Conservation (phyloP, 2,797 vertebrate genomes). For the Helarctos malayanus region DNA sequence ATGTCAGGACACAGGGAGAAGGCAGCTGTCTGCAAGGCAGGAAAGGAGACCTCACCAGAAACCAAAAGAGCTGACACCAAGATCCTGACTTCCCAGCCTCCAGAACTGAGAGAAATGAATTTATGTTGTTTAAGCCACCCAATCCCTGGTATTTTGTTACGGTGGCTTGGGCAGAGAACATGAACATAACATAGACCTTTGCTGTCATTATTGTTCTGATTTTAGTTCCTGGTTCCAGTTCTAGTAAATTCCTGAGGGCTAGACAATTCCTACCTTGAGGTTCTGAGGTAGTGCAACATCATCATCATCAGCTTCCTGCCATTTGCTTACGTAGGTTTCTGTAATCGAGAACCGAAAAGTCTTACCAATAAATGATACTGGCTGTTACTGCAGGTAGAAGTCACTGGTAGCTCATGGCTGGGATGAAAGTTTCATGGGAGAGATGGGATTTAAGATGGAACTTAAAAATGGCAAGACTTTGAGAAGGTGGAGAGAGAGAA, state of each 20-base stretch:
- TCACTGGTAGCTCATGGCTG: background rate
- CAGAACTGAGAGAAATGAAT: background rate
- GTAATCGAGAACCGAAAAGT: background rate
- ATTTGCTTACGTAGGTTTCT: background rate
- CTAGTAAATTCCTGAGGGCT: background rate
- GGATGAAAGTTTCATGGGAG: background rate
- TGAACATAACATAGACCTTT: background rate
- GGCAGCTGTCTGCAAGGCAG: background rate
- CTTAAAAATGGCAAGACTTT: background rate
- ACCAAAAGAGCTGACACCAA: background rate
- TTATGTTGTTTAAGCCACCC: background rate
- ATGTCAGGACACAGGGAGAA: background rate
- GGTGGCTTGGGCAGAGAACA: background rate
- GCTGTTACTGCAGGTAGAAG: background rate
- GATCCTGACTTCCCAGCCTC: background rate
- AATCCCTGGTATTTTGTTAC: background rate
- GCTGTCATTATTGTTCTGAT: background rate
- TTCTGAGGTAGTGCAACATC: background rate
- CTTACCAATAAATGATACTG: background rate
- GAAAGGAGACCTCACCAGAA: background rate
- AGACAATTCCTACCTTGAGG: background rate
- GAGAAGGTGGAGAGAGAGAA: background rate
- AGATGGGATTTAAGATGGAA: background rate
- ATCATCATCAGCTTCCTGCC: background rate
- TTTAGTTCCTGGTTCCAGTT: slow-evolving; percentile 42